phyloP scores from a whole-genome alignment of 2,113 vertebrate genomes.

The Tupaia chinensis region DNA sequence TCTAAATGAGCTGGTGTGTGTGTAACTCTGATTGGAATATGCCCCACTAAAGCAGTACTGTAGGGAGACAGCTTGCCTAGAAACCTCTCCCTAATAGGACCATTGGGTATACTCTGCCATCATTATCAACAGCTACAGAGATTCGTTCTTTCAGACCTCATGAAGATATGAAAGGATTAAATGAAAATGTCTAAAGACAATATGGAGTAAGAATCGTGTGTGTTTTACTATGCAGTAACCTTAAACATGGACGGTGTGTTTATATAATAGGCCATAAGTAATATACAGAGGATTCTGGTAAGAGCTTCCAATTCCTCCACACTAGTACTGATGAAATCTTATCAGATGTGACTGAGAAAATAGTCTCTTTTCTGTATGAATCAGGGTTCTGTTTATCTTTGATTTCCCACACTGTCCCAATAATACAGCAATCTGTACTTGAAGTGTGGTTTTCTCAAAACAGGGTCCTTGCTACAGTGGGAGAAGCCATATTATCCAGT shows the following conservation, averaged over 20 bases:
- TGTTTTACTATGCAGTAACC: slow-evolving; percentile 14
- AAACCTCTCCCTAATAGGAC: background rate
- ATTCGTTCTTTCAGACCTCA: background rate
- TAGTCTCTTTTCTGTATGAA: background rate
- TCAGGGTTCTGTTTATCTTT: background rate
- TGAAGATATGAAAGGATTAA: slow-evolving; percentile 46
- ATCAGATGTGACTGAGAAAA: slow-evolving; percentile 48
- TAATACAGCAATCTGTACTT: background rate
- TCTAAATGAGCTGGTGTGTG: background rate
- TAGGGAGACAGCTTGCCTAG: background rate
- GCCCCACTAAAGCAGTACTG: background rate
- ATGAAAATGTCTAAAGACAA: slow-evolving; percentile 37
- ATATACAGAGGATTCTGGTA: background rate
- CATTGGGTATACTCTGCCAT: background rate
- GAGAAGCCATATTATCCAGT: background rate
- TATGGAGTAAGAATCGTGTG: slow-evolving; percentile 49
- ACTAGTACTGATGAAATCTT: slow-evolving; percentile 53
- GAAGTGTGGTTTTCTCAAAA: background rate
- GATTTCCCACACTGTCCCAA: background rate
- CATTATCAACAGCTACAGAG: background rate
- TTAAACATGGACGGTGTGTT: slow-evolving; percentile 15
- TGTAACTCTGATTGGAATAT: background rate
- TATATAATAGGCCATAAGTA: slow-evolving; percentile 54
- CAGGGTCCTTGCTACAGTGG: background rate
- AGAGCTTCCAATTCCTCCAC: slow-evolving; percentile 37